Evolutionary conservation across 2,113 vertebrate species (phyloP), one percentile per base, ranked within the genome.

Genomic region (Porphyrio hochstetteri): DNA sequence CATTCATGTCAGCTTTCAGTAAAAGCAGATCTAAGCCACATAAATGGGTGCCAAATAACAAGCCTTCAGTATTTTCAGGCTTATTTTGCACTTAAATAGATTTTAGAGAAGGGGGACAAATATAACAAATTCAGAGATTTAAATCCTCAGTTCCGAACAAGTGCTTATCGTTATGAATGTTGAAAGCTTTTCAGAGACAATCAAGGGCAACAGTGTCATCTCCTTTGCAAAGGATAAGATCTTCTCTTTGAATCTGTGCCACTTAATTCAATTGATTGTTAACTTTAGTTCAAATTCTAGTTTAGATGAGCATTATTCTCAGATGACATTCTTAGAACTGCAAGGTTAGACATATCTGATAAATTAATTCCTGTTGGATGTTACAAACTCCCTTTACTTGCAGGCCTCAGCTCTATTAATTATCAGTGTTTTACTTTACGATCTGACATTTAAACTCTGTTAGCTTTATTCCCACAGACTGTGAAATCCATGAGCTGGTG

Each of bases 291-390:
- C 28, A 50, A 94, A 61, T 93, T 87, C 79, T 33, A 59, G 78
- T 95, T 92, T 69, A 92, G 87, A 86, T 65, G 92, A 91, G 18
- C 44, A 35, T 83, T 82, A 70, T 70, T 87, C 90, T 96, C 90
- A 94, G 46, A 69, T 78, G 85, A 88, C 82, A 74, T 92, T 94
- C 78, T 80, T 70, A 85, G 78, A 91, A 95, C 91, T 67, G 75
- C 93, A 94, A 86, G 87, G 93, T 93, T 80, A 90, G 93, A 80
- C 8, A 3, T 67, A 83, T 28, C 78, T 69, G 79, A 93, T 82
- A 94, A 95, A 88, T 93, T 65, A 61, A 90, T 63, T 85, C 82
- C 82, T 68, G 77, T 27, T 80, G 50, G 78, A 67, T 77, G n/a
- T 33, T 80, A 92, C 6, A 52, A 85, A 74, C 19, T 35, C 9